Evolutionary conservation across 2,888 invertebrate genomes (phyloP).

Genomic region (Orthosia gothica): DNA sequence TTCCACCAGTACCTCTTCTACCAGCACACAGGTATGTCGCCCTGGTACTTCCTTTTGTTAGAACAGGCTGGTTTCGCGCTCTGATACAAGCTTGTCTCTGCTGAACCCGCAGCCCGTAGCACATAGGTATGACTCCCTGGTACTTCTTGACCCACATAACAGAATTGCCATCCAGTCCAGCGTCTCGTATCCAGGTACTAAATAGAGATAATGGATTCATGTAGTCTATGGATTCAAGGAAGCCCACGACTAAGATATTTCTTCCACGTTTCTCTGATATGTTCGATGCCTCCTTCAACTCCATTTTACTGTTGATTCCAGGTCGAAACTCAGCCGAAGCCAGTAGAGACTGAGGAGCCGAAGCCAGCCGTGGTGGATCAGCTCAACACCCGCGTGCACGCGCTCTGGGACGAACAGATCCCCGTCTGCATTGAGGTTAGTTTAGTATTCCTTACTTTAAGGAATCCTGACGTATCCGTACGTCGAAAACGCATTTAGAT

Average conservation of each 20-base stretch:
- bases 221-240: not conserved
- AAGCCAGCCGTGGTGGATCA: conserved; percentile 80
- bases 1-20: conserved; percentile 70
- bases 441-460: not conserved
- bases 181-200: too few species aligned
- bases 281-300: too few species aligned
- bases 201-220: too few species aligned
- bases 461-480: too few species aligned
- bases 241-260: not conserved
- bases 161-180: too few species aligned
- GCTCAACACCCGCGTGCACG: conserved; percentile 86
- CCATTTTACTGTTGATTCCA: conserved; percentile 67
- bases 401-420: conserved; percentile 93
- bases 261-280: too few species aligned
- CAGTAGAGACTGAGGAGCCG: conserved; percentile 77
- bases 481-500: too few species aligned
- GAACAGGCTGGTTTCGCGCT: too few species aligned
- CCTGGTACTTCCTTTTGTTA: too few species aligned
- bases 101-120: too few species aligned
- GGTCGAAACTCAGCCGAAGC: conserved; percentile 82
- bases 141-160: not conserved
- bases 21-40: conserved; percentile 69
- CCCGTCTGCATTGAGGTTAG: conserved; percentile 95
- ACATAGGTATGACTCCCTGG: not conserved
- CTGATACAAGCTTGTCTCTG: too few species aligned